Conservation (phyloP, 1,140 invertebrate genomes). For the Gonatopus flavifemur region DNA sequence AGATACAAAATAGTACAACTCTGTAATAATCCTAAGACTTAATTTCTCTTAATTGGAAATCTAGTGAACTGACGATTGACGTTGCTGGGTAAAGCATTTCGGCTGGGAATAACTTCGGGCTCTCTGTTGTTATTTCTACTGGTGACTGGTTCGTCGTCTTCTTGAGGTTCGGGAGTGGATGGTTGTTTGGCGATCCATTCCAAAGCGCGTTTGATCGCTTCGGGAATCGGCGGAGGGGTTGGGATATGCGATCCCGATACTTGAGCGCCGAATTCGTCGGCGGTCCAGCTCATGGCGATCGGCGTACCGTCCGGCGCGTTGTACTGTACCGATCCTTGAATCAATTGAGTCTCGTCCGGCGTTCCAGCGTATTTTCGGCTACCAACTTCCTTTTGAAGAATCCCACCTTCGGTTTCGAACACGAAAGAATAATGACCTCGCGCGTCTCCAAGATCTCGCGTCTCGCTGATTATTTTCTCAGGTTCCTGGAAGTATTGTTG, state of each 20-base stretch:
- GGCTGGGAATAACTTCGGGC: conserved; percentile 16
- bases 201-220: conserved; percentile 73
- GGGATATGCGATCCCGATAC: conserved; percentile 69
- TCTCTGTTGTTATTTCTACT: conserved; percentile 15
- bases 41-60: neutral
- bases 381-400: conserved; percentile 53
- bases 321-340: conserved; percentile 62
- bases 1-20: too few relatives aligned
- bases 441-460: conserved; percentile 45
- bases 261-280: conserved; percentile 58
- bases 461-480: conserved; percentile 45
- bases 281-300: conserved; percentile 55
- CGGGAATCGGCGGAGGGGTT: conserved; percentile 74
- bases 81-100: conserved; percentile 14
- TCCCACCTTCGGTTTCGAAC: conserved; percentile 60
- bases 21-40: too few relatives aligned
- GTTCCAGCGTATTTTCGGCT: conserved; percentile 55
- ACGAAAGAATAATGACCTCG: conserved; percentile 49
- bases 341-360: conserved; percentile 52
- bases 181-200: conserved; percentile 64
- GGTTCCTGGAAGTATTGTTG: conserved; percentile 51
- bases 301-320: conserved; percentile 61
- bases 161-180: conserved; percentile 42
- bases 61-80: conserved; percentile 13
- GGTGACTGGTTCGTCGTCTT: neutral